Conservation (phyloP, 2,888 invertebrate species). For the Metacarcinus magister region DNA sequence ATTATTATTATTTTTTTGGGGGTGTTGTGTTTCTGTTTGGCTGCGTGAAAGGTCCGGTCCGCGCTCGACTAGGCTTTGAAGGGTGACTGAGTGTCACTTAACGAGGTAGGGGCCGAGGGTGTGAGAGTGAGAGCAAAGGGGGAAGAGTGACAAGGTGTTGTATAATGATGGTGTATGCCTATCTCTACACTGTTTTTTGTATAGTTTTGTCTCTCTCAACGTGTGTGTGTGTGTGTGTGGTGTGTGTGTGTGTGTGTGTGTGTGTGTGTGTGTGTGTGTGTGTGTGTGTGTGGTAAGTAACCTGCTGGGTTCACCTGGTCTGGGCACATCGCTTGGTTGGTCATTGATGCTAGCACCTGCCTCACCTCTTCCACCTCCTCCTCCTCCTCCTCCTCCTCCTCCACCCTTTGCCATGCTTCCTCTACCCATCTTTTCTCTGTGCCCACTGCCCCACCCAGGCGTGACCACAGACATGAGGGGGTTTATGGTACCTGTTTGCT, state of each 20-base stretch:
- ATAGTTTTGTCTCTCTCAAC: not conserved
- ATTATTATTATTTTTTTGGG: not conserved
- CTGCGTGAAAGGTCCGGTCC: not conserved
- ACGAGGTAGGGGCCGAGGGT: not conserved
- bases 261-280: constrained; percentile 15
- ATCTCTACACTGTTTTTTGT: not conserved
- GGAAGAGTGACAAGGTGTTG: not conserved
- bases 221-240: not conserved
- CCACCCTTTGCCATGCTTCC: not conserved
- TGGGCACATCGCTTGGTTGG: not conserved
- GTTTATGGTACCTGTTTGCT: too few relatives aligned
- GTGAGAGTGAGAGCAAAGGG: not conserved
- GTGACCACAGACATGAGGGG: too few relatives aligned
- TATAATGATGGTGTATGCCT: not conserved
- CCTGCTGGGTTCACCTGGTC: not conserved
- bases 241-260: constrained; percentile 12
- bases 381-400: not conserved
- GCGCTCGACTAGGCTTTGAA: not conserved
- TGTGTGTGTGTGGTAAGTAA: not conserved
- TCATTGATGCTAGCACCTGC: not conserved
- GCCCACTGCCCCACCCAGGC: not conserved
- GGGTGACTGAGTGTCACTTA: not conserved
- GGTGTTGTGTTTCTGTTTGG: not conserved
- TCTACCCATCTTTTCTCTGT: not conserved
- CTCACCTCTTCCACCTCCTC: not conserved